Conservation (phyloP, 2,113 vertebrate genomes). For the Tenrec ecaudatus region DNA sequence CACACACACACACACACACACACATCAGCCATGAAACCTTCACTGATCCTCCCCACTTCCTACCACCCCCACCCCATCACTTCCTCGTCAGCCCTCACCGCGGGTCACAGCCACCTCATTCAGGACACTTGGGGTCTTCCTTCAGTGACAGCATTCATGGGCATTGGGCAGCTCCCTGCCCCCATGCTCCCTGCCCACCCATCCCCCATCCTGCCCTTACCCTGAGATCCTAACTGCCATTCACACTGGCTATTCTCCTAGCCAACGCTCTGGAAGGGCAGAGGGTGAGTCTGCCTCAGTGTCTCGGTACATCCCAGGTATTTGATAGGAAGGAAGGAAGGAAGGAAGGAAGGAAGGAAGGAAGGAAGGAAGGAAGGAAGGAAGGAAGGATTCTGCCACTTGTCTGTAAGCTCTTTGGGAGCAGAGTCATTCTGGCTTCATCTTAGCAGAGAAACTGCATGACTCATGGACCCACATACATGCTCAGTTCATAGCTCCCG, state of each 20-base stretch:
- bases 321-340: too few species aligned
- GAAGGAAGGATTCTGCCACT: background rate
- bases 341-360: too few species aligned
- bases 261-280: background rate
- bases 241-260: background rate
- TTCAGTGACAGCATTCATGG: background rate
- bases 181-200: background rate
- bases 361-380: background rate
- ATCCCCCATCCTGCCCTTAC: background rate
- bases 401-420: background rate
- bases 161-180: background rate
- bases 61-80: background rate
- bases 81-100: background rate
- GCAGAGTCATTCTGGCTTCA: background rate
- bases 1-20: fast-evolving
- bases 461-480: background rate
- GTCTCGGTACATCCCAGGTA: background rate
- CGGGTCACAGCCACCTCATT: background rate
- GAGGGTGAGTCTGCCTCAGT: background rate
- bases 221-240: background rate
- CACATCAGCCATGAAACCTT: background rate
- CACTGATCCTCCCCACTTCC: background rate
- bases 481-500: background rate
- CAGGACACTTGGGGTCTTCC: background rate
- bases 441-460: background rate